These are phyloP conservation scores for Xyrichtys novacula DNA, from an alignment of 2,797 vertebrate species.

Conservation along the genomic window DNA sequence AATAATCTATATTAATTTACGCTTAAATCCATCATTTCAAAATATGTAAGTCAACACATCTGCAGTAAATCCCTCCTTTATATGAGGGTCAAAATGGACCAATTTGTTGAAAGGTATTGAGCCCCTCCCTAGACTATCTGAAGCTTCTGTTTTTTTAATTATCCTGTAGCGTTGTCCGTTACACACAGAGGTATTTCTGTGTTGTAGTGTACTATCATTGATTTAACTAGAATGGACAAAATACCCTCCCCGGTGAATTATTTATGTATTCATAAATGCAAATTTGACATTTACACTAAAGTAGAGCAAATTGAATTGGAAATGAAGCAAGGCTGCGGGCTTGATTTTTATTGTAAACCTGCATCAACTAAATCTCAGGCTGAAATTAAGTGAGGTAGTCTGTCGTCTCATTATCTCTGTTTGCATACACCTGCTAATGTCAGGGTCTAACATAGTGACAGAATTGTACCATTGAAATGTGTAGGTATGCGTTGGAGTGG, in stretches of 20 bases:
- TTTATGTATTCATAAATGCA: constrained; percentile 21
- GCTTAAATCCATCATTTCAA: too few species aligned
- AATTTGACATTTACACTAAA: constrained; percentile 31
- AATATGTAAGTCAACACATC: too few species aligned
- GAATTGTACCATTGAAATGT: background rate
- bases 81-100: too few species aligned
- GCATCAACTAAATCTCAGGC: background rate
- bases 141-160: too few species aligned
- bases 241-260: background rate
- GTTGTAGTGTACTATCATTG: background rate
- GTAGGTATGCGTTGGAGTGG: background rate
- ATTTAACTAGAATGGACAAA: background rate
- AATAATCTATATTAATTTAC: too few species aligned
- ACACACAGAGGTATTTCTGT: background rate
- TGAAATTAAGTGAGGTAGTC: background rate
- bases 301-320: background rate
- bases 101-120: too few species aligned
- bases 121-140: too few species aligned
- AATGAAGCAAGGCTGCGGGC: background rate
- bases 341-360: background rate
- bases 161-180: too few species aligned
- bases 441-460: background rate
- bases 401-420: constrained; percentile 11
- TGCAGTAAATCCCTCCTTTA: too few species aligned
- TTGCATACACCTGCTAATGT: background rate